Base-by-base conservation (phyloP, 2,888 invertebrate genomes). In the Lepidonotus clava region DNA sequence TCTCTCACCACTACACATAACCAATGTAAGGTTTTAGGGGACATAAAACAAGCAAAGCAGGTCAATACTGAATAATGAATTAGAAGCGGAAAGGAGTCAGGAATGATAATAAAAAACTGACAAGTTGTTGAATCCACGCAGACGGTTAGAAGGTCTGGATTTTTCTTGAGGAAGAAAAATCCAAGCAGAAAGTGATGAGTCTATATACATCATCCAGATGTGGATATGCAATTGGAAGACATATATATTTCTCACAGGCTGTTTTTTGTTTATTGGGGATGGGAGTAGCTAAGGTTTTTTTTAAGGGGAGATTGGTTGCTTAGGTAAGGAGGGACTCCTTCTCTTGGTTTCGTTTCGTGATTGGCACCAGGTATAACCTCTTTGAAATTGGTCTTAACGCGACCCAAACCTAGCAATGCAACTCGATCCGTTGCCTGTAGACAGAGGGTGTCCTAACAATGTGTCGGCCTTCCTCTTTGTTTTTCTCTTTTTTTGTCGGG, bases 341-440 rank as follows among this genome's bases (percentile, higher is more conserved):
- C 40, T 4, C 76, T 76, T 76, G 76, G 76, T 76, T 76, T 76
- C 71, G 76, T n/a, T 76, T 76, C 28, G 76, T 76, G 76, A 76
- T 76, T 76, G 76, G 76, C 76, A 36, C 38, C 38, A 8, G 34
- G 76, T 21, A 76, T 76, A n/a, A 38, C 38, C 24, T 76, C 8
- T 18, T 6, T 46, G 46, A 18, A 11, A 46, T 6, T 18, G 46
- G 6, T 46, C 46, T 46, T 46, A 46, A 11, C 46, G 18, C 46
- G n/a, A n/a, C n/a, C n/a, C n/a, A n/a, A n/a, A n/a, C n/a, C n/a
- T n/a, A n/a, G 18, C 61, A 24, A 11, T 2, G 28, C 28, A 28
- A 18, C 76, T 76, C 76, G 76, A 76, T 76, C 76, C 76, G 76
- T 76, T 76, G 76, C n/a, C 38, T 40, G 21, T 6, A 38, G 34